Base-by-base conservation (phyloP, 2,888 invertebrate species). In the Protonemura montana region DNA sequence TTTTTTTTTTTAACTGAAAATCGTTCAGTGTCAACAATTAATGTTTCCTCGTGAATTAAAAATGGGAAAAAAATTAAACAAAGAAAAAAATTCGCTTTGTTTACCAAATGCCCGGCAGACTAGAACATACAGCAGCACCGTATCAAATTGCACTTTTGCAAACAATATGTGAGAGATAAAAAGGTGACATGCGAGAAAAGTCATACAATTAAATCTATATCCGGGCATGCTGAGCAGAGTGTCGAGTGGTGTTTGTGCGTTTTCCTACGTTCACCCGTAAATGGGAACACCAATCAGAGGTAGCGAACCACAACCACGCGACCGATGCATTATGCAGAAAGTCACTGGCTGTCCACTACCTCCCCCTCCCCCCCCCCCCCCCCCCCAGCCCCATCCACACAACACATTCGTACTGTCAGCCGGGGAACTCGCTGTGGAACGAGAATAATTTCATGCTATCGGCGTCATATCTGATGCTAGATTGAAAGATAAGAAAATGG, bases 401-500 rank as follows among this genome's bases (percentile, higher is more conserved):
- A n/a, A n/a, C n/a, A n/a, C n/a, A n/a, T 35, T 35, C 35, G 35
- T 35, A 35, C 3, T 35, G 10, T 10, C 21, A 21, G 21, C 59
- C 59, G 41, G 41, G 41, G 41, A 41, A 41, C 13, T 41, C 5
- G 41, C 41, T 21, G 10, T 59, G 59, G n/a, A 7, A 21, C 59
- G 59, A 10, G 59, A 59, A 59, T 59, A 59, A 59, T 59, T 59
- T 59, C 59, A 59, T 59, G 59, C 59, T 59, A 59, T 59, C 59
- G 59, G 59, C 59, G 59, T 59, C 59, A 13, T 59, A 59, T 59
- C 59, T 59, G 59, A 59, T 59, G 59, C 59, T 59, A 78, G 78
- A 27, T 78, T 78, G 27, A 26, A 78, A 78, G 78, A 78, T 78
- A 78, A 78, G 78, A 78, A 78, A 26, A 27, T 26, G 28, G 78